Base-by-base conservation (phyloP, 2,888 invertebrate species). In the Drosophila flavopinicola region DNA sequence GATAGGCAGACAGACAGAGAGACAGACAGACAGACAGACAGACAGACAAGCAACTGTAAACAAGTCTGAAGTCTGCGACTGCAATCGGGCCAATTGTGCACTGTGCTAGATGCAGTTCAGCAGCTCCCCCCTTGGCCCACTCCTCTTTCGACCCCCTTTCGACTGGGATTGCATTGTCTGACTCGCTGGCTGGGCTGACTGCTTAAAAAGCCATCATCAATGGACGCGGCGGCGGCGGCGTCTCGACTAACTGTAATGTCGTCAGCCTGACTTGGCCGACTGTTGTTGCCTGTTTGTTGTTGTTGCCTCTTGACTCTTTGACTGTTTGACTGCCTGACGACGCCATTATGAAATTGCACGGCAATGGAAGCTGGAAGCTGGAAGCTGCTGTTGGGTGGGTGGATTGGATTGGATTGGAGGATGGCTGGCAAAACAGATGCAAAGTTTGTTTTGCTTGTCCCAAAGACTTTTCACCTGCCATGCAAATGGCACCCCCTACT, bases 381-480 rank as follows among this genome's bases (percentile, higher is more conserved):
- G n/a, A n/a, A n/a, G n/a, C n/a, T n/a, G n/a, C n/a, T n/a, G n/a
- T n/a, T n/a, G n/a, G n/a, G n/a, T n/a, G n/a, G n/a, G n/a, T n/a
- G n/a, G n/a, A n/a, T n/a, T n/a, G n/a, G n/a, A n/a, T n/a, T n/a
- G n/a, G n/a, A n/a, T n/a, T 2, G 56, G 23, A 23, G 10, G 37
- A 27, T 33, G 45, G 33, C n/a, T 32, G 27, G 25, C 10, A 54
- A 67, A 67, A 76, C 82, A 82, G 78, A 68, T 83, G 67, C 80
- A 76, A 66, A 78, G 78, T 84, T 78, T 78, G 78, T 78, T 84
- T 84, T 60, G 49, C 52, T 35, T 61, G 76, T 66, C 57, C 52
- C 57, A 54, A 48, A 61, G 84, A 83, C 84, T 86, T 79, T 78
- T 78, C 78, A 85, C 86, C 78, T 86, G 86, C 71, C 72, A 85